These are phyloP conservation scores for Conopomorpha cramerella DNA, from an alignment of 1,140 invertebrate genomes.

Conservation along the genomic window DNA sequence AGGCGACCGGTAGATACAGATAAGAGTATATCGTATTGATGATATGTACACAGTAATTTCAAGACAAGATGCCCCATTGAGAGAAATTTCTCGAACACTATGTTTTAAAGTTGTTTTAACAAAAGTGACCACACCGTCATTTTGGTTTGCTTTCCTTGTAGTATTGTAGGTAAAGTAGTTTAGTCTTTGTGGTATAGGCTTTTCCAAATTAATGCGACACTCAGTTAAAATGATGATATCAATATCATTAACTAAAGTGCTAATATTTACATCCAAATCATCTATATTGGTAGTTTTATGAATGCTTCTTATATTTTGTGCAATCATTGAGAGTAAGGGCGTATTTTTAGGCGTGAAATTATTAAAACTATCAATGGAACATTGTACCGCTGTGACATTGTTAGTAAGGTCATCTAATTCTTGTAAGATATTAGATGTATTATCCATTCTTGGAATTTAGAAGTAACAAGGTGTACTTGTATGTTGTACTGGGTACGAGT, in stretches of 20 bases:
- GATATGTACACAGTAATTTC: background rate
- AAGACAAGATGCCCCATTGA: background rate
- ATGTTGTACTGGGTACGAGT: no score
- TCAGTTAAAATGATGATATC: background rate
- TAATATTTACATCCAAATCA: background rate
- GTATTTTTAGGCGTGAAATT: background rate
- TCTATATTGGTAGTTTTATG: no score
- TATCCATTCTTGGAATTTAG: no score
- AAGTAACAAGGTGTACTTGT: no score
- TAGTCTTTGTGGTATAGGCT: background rate
- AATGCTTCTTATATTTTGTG: background rate
- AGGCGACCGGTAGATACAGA: constrained; percentile 1
- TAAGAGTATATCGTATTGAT: background rate
- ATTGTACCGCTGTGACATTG: background rate
- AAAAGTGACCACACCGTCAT: background rate
- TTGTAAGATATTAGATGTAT: no score
- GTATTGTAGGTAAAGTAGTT: background rate
- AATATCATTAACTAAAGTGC: background rate
- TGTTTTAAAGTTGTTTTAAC: background rate
- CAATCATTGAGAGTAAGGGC: background rate
- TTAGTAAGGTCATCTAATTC: no score
- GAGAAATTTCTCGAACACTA: background rate
- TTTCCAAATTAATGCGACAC: background rate
- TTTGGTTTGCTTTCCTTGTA: background rate
- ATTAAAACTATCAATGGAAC: background rate